phyloP scores from a whole-genome alignment of 2,797 vertebrate genomes.

The Urosaurus nigricauda region DNA sequence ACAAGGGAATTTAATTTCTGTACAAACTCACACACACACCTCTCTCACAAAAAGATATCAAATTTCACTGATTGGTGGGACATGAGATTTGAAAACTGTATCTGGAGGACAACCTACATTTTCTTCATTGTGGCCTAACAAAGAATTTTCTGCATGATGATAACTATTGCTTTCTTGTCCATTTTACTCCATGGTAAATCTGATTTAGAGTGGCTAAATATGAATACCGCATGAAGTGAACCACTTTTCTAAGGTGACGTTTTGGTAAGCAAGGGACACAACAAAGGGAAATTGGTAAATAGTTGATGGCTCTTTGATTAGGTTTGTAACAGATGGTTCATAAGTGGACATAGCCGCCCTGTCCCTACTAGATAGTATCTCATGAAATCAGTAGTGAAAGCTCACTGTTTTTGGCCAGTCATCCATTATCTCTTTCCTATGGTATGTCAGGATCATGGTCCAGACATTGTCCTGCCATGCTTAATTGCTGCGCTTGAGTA shows the following conservation, averaged over 20 bases:
- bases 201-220: not conserved
- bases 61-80: constrained; percentile 20
- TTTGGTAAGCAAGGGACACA: not conserved
- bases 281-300: not conserved
- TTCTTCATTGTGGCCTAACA: not conserved
- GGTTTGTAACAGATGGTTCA: not conserved
- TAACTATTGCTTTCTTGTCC: constrained; percentile 41
- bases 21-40: constrained; percentile 42
- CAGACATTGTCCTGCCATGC: no score
- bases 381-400: not conserved
- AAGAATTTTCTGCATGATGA: constrained; percentile 23
- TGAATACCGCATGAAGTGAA: not conserved
- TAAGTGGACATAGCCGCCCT: not conserved
- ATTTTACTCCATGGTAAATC: not conserved
- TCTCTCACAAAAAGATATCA: not conserved
- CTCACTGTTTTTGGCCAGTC: not conserved
- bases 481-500: no score
- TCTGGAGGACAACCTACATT: constrained; percentile 11
- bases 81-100: constrained; percentile 38
- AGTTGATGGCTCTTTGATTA: not conserved
- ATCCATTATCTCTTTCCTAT: constrained; percentile 7
- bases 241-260: not conserved
- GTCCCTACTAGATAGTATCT: no score
- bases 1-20: constrained; percentile 50
- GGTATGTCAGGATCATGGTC: not conserved